These are phyloP conservation scores for Polypterus bichir DNA, from an alignment of 2,113 vertebrate genomes.

Conservation along the genomic window DNA sequence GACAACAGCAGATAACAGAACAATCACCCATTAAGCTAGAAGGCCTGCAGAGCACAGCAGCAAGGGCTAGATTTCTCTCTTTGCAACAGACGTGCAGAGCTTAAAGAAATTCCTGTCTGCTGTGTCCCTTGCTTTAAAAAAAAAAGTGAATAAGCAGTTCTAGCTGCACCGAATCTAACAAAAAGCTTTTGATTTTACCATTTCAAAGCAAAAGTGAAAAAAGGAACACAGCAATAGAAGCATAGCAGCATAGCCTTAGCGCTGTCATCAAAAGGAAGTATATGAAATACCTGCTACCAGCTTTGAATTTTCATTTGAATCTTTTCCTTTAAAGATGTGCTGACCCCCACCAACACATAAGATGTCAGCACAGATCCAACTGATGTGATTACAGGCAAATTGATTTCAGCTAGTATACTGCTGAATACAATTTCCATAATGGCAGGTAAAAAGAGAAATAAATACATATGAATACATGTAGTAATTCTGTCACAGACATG, in stretches of 20 bases:
- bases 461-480: too few species aligned
- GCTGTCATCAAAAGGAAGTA: too few species aligned
- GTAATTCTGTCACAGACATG: too few species aligned
- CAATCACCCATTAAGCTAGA: neutral
- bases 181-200: too few species aligned
- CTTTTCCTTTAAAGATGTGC: neutral
- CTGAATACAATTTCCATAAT: slow-evolving; percentile 1
- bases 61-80: neutral
- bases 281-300: neutral
- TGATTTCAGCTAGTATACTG: slow-evolving; percentile 14
- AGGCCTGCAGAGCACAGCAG: neutral
- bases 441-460: neutral
- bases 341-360: too few species aligned
- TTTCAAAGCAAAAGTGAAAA: too few species aligned
- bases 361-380: slow-evolving; percentile 1
- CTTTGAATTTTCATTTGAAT: slow-evolving; percentile 1
- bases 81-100: neutral
- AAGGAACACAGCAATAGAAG: too few species aligned
- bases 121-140: too few species aligned
- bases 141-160: too few species aligned
- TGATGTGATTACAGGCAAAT: slow-evolving; percentile 16
- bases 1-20: slow-evolving; percentile 8
- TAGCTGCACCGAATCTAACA: too few species aligned
- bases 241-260: too few species aligned
- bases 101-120: neutral